These are phyloP conservation scores for Nephrotoma appendiculata DNA, from an alignment of 2,888 invertebrate species.

Conservation along the genomic window DNA sequence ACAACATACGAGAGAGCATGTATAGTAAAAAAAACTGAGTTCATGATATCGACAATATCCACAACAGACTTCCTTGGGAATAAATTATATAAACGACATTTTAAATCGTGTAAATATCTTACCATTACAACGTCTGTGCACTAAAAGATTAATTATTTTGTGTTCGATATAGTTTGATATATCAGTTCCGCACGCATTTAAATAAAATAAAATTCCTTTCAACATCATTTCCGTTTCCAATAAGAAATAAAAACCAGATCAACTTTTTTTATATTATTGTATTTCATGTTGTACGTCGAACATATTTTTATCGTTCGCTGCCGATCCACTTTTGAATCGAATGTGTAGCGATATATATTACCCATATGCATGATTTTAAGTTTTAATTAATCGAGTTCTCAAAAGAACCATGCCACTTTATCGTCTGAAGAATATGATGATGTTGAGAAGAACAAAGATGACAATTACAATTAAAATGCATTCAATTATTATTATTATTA, in stretches of 20 bases:
- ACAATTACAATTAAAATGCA: background rate
- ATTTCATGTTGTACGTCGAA: background rate
- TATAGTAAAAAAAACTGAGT: background rate
- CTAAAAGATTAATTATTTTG: background rate
- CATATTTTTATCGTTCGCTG: background rate
- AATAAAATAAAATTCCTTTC: background rate
- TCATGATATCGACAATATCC: background rate
- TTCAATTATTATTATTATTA: background rate
- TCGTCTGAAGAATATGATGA: background rate
- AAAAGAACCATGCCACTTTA: background rate
- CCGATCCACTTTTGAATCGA: background rate
- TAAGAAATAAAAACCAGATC: background rate
- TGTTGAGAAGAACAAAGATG: background rate
- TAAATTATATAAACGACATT: background rate
- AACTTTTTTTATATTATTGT: background rate
- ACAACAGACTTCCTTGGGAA: background rate
- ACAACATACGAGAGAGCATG: background rate
- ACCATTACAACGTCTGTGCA: background rate
- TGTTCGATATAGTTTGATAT: background rate
- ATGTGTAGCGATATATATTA: background rate
- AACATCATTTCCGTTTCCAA: background rate
- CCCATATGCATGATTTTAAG: background rate
- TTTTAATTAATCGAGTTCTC: background rate
- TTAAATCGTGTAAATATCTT: background rate
- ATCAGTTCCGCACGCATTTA: background rate